Percentiles rank a stretch among this genome's conserved stretches.
phyloP scores from a whole-genome alignment of 2,888 invertebrate genomes.

The Pheosia gnoma region DNA sequence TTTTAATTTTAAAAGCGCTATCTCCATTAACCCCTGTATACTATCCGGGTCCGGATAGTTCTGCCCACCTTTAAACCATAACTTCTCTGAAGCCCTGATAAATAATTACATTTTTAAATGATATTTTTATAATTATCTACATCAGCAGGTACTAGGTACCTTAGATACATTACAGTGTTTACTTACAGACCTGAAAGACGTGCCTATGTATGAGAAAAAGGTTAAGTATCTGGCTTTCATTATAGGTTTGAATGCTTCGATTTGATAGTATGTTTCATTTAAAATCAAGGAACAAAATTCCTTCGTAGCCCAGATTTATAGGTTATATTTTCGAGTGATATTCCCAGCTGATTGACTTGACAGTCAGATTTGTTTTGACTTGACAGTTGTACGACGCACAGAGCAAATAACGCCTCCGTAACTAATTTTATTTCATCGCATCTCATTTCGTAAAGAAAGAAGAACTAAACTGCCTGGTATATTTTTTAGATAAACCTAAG shows the following conservation, averaged over 20 bases:
- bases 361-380: neutral
- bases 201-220: conserved; percentile 91
- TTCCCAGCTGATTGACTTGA: neutral
- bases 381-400: neutral
- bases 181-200: conserved; percentile 87
- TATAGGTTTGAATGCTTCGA: conserved; percentile 33
- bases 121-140: neutral
- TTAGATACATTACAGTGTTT: neutral
- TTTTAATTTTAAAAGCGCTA: conserved; percentile 82
- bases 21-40: conserved; percentile 89
- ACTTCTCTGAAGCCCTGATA: conserved; percentile 87
- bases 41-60: conserved; percentile 85
- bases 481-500: no score
- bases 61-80: conserved; percentile 73
- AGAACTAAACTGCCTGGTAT: no score
- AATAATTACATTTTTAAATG: neutral
- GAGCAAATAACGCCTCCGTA: no score
- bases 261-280: conserved; percentile 18
- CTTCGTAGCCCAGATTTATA: neutral
- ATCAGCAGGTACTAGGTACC: neutral
- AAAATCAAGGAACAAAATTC: neutral
- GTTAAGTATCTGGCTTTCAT: conserved; percentile 89
- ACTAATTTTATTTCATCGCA: no score
- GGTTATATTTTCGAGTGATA: neutral
- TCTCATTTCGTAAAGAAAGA: no score